Evolutionary conservation across 2,888 invertebrate genomes (phyloP), one percentile per base, ranked within the genome.

Genomic region (Eucera pruinosa): DNA sequence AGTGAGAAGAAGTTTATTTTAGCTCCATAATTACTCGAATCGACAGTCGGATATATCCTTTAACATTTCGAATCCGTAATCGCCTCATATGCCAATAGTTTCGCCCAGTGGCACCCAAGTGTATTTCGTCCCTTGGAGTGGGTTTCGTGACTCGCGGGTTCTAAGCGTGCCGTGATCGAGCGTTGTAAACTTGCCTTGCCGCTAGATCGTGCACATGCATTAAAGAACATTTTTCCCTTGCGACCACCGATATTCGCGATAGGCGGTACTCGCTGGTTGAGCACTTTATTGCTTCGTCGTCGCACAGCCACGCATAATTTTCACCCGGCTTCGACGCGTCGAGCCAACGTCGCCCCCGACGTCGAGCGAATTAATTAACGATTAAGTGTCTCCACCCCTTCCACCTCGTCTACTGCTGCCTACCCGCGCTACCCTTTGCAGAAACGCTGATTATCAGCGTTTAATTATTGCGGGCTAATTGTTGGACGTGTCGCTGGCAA

Each of bases 131-230:
- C 36, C 20, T 18, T 6, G 0, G 5, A 11, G 6, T 83, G 75
- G 86, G 88, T 89, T 90, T 89, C 83, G 87, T 89, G 89, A 88
- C 87, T 88, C 77, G 58, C 77, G 62, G 73, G 72, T 2, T 18
- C 73, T 43, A 66, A 84, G 81, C 80, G 80, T 83, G 86, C 77
- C 85, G 89, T 84, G 85, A 83, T 81, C 81, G 66, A 80, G 70
- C 76, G 81, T 76, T 84, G 84, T 85, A 89, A 89, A 88, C 84
- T 83, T 82, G 60, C 67, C 47, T 18, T 73, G n/a, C n/a, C n/a
- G 75, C 80, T 86, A 82, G 81, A 85, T 82, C 75, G 70, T 71
- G 70, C 69, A 57, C 81, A 75, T 78, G 80, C 78, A 80, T 83
- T 82, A 83, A 80, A 71, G 78, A 82, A 81, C 78, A 60, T 76